A percentile compares a stretch with the other conserved stretches of the same genome.
Evolutionary conservation across 2,113 vertebrate species (phyloP).

Genomic region (Erythrolamprus reginae): DNA sequence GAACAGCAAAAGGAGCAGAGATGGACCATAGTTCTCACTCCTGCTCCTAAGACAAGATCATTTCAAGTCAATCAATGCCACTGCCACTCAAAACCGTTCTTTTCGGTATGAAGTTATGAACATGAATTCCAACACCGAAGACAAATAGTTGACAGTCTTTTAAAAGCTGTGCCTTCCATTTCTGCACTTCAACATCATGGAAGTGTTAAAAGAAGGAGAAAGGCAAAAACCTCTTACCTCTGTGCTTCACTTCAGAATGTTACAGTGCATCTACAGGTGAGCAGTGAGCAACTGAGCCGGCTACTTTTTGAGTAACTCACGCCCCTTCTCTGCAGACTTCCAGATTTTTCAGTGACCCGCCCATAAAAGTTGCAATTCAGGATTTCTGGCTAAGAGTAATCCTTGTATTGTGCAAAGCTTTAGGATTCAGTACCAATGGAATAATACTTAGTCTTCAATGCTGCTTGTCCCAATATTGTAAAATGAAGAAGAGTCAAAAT

Average conservation of each 20-base stretch:
- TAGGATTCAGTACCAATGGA: constrained; percentile 46
- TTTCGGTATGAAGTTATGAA: neutral
- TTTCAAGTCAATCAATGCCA: neutral
- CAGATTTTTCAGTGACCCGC: constrained; percentile 77
- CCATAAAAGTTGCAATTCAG: constrained; percentile 75
- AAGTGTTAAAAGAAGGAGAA: neutral
- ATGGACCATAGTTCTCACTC: neutral
- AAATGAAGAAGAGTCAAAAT: constrained; percentile 41
- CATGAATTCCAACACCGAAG: neutral
- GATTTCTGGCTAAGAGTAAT: constrained; percentile 69
- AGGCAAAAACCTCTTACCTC: constrained; percentile 59
- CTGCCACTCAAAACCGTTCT: neutral
- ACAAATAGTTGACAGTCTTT: neutral
- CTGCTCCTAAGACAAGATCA: neutral
- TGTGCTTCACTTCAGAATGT: constrained; percentile 28
- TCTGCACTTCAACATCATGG: neutral
- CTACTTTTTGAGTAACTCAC: constrained; percentile 47
- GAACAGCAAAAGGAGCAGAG: neutral
- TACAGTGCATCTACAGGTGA: constrained; percentile 16
- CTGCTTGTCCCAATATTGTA: constrained; percentile 49
- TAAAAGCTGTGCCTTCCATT: accelerated
- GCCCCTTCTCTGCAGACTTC: constrained; percentile 58
- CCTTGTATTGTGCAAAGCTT: constrained; percentile 51
- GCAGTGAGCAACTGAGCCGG: constrained; percentile 17
- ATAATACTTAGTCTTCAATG: constrained; percentile 21